These are phyloP conservation scores for Oophaga pumilio DNA, from an alignment of 2,113 vertebrate genomes.

Conservation along the genomic window DNA sequence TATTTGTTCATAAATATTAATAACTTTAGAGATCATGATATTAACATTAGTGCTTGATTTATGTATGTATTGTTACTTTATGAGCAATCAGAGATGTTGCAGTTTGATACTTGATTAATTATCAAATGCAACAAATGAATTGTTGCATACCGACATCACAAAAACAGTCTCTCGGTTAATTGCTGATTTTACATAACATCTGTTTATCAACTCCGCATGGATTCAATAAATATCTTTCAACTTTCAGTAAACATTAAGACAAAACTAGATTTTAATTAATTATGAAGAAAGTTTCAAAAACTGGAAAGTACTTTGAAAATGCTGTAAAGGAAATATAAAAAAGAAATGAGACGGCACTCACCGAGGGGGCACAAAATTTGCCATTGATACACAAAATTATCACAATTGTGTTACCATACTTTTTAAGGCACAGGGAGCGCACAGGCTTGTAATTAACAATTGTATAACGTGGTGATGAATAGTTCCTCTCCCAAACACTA, in stretches of 20 bases:
- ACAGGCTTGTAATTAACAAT: no score
- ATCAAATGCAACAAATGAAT: not conserved
- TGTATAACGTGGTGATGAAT: no score
- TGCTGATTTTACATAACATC: conserved; percentile 4
- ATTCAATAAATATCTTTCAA: not conserved
- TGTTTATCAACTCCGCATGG: not conserved
- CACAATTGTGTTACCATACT: no score
- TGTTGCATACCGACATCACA: not conserved
- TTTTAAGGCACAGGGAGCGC: no score
- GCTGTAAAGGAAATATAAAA: not conserved
- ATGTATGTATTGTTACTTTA: conserved; percentile 4
- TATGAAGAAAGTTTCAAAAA: not conserved
- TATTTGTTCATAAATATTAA: conserved; percentile 13
- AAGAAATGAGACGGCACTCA: not conserved
- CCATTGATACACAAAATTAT: no score
- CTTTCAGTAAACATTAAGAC: not conserved
- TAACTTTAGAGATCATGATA: not conserved
- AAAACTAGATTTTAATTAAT: not conserved
- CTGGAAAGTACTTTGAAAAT: not conserved
- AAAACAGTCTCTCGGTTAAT: not conserved
- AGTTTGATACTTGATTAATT: conserved; percentile 5
- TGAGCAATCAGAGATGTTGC: not conserved
- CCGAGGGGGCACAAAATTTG: no score
- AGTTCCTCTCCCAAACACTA: no score
- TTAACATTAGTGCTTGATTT: not conserved